Evolutionary conservation across 2,888 invertebrate genomes (phyloP), one percentile per base, ranked within the genome.

Genomic region (Philonicus albiceps): DNA sequence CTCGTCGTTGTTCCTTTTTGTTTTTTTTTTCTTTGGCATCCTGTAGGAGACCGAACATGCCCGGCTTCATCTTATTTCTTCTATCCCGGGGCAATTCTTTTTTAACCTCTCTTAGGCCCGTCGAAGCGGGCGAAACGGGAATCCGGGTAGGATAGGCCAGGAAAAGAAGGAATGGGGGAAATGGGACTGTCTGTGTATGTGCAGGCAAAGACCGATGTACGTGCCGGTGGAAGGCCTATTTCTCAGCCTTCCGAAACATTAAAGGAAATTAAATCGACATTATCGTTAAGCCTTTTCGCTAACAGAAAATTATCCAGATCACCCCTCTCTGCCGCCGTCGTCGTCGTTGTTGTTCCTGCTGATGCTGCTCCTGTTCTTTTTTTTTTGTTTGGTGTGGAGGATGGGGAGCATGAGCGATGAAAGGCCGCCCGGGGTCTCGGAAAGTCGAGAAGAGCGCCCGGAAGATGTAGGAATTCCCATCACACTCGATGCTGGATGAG

Each of bases 261-360:
- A 87, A 87, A 85, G 87, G 85, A 87, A 85, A 87, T 87, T 87
- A 87, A 87, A 87, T 87, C 85, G 78, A 87, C 87, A 87, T 87
- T 87, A 87, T 87, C 87, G 87, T 87, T 87, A 87, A 87, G 85
- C 87, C 87, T 85, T 87, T 87, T 87, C 72, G 85, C 85, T 85
- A 87, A 87, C 78, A 85, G 87, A 87, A 87, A 87, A 87, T 87
- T 87, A 87, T 74, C 73, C 73, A 16, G 40, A 64, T 34, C 81
- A 30, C 30, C 73, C 73, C 43, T n/a, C 7, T n/a, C 72, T 37
- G 34, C 7, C 53, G 22, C 2, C 40, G 43, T 34, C 31, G 74
- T 31, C 78, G 7, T 27, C 27, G 37, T 13, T 37, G 8, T 19
- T 37, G 40, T 22, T 27, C 19, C 43, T 19, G 16, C 30, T 53